These are phyloP conservation scores for Oreonectes daqikongensis DNA, from an alignment of 2,797 vertebrate species.

Conservation along the genomic window DNA sequence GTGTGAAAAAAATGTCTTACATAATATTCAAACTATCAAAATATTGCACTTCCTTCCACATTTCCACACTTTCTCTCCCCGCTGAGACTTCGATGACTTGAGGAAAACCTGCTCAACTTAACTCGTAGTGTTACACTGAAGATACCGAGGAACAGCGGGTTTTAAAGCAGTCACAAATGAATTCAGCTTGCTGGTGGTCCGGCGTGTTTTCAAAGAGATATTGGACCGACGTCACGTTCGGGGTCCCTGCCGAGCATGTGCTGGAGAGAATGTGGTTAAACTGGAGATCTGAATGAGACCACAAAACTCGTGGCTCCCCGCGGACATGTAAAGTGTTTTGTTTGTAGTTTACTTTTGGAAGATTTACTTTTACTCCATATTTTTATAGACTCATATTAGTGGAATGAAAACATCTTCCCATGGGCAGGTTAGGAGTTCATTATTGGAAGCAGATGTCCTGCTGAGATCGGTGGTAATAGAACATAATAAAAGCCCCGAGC, in stretches of 20 bases:
- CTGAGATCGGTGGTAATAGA: constrained; percentile 12
- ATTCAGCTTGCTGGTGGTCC: constrained; percentile 34
- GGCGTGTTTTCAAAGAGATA: constrained; percentile 32
- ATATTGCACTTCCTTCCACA: constrained; percentile 15
- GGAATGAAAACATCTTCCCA: constrained; percentile 34
- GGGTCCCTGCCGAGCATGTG: constrained; percentile 33
- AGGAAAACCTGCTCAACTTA: constrained; percentile 32
- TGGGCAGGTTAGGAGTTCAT: constrained; percentile 31
- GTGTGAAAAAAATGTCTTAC: neutral
- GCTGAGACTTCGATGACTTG: constrained; percentile 41
- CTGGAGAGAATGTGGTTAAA: constrained; percentile 40
- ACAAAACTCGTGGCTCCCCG: neutral
- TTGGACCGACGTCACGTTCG: constrained; percentile 20
- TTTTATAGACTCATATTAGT: constrained; percentile 20
- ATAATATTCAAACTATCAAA: neutral
- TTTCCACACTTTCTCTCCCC: constrained; percentile 16
- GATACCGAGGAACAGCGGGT: constrained; percentile 23
- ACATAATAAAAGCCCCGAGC: constrained; percentile 25
- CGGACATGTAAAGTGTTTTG: constrained; percentile 7
- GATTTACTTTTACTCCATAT: constrained; percentile 31
- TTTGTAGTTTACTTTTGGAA: constrained; percentile 44
- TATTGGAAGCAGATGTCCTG: constrained; percentile 26
- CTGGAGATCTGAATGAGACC: constrained; percentile 32
- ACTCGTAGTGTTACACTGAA: constrained; percentile 19
- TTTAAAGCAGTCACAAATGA: constrained; percentile 45